Percentiles rank a stretch among this genome's conserved stretches.
Conservation (phyloP, 2,113 vertebrate species). For the Urocitellus parryii region DNA sequence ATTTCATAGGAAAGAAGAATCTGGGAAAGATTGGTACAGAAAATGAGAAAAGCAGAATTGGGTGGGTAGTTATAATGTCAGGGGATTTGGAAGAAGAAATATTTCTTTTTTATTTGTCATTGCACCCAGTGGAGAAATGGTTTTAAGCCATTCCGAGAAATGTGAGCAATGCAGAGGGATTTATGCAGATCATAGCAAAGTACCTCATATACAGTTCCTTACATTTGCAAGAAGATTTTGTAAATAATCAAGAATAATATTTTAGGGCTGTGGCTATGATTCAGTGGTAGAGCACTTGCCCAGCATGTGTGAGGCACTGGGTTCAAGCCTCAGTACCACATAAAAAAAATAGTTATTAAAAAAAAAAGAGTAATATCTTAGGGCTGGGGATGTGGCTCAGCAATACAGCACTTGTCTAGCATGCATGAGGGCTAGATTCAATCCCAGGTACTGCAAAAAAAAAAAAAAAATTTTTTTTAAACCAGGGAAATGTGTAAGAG, state of each 20-base stretch:
- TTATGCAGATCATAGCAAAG: background rate
- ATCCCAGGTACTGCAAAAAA: background rate
- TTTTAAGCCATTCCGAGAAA: background rate
- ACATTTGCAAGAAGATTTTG: conserved; percentile 24
- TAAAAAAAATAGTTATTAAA: too few relatives aligned
- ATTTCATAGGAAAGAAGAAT: conserved; percentile 31
- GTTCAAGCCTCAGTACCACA: too few relatives aligned
- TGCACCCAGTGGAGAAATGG: background rate
- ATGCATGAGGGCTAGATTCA: background rate
- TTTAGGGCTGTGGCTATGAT: background rate
- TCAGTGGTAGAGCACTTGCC: background rate
- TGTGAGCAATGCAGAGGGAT: background rate
- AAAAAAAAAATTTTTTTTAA: background rate
- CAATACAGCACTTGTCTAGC: background rate
- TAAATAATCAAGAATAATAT: background rate
- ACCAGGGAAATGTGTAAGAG: background rate
- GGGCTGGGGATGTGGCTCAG: background rate
- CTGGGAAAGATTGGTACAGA: background rate
- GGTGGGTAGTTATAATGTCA: background rate
- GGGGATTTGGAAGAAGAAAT: conserved; percentile 51
- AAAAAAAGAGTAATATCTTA: background rate
- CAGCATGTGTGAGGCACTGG: too few relatives aligned
- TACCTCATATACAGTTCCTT: background rate
- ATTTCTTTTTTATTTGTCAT: background rate
- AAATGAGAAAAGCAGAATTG: conserved; percentile 57